Base-by-base conservation (phyloP, 2,113 vertebrate species). In the Sceloporus undulatus region DNA sequence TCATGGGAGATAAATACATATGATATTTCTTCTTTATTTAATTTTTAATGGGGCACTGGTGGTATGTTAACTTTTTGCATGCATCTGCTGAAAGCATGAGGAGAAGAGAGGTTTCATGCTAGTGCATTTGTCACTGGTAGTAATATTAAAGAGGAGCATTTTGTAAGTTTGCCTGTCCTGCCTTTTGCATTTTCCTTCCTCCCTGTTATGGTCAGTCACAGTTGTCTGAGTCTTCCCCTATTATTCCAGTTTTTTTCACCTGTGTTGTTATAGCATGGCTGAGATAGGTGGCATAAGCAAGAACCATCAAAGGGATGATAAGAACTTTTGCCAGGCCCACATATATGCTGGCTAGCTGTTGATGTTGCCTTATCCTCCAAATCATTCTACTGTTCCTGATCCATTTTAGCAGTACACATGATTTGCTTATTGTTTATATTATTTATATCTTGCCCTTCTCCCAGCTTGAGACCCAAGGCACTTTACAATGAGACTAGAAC, bases 1-100 rank as follows among this genome's bases (percentile, higher is more conserved):
- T 62, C 29, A 78, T 29, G 29, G n/a, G 4, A 6, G 38, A 18
- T 1, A 2, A 21, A 9, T 27, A 8, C 38, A 14, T 0, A 0
- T 52, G 2, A 7, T 42, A 5, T 25, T 16, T 75, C 80, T 38
- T 38, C 23, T 40, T 25, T 59, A 52, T 16, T 34, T 1, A 48
- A 48, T 62, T 54, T 27, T 21, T 38, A 4, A 29, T n/a, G 56
- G 74, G 21, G 42, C 38, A 82, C 3, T 76, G 79, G 27, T 40
- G 66, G 48, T 23, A 19, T 18, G n/a, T 81, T 48, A 48, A 48
- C 48, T 48, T 48, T 48, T 42, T 81, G 29, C 25, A 59, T 73
- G 11, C 65, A 38, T 2, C n/a, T 40, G 6, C 21, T 80, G 77
- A 23, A n/a, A 73, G 9, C 13, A 18, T 38, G 85, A 73, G 29